Evolutionary conservation across 1,140 invertebrate genomes (phyloP), one percentile per base, ranked within the genome.

Genomic region (Pseudoatta argentina): DNA sequence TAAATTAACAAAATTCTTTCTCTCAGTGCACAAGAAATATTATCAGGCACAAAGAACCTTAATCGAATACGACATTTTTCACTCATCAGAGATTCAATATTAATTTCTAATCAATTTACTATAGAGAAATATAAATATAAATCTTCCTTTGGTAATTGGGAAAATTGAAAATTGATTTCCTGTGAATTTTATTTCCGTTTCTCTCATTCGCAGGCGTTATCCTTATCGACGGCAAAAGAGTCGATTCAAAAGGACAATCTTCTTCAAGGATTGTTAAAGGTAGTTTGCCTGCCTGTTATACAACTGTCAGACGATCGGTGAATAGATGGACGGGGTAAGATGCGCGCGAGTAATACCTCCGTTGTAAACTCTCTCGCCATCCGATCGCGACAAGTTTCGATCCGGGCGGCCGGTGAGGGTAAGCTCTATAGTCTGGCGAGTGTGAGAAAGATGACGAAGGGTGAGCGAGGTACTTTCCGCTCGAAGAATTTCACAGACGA

Each of bases 401-500:
- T 8, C 30, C 51, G 24, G 30, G 30, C 30, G 30, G 2, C 2
- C 0, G 24, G 61, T 21, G 24, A 27, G 39, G 6, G 16, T n/a
- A 61, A 24, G 30, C 10, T 4, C 21, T 34, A 4, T 18, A 18
- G 5, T 7, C n/a, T 6, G 4, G 67, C 30, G 18, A 18, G 48
- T 10, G 48, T 66, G 44, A 75, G 85, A 66, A 73, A 75, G 57
- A 87, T 48, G 87, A 73, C 85, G 61, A 14, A 55, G 30, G 57
- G 34, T 8, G 44, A 53, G 39, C 77, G 30, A 78, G 61, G 83
- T 76, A 77, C 81, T 85, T 91, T 83, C 66, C 63, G 73, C 86
- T 48, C 87, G 76, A 90, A 83, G 73, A 90, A 90, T 91, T 66
- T 90, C 88, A 85, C 89, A 91, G 90, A 91, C 89, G 89, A 91